Evolutionary conservation across 2,888 invertebrate genomes (phyloP), one percentile per base, ranked within the genome.

Genomic region (Chirona hameri): DNA sequence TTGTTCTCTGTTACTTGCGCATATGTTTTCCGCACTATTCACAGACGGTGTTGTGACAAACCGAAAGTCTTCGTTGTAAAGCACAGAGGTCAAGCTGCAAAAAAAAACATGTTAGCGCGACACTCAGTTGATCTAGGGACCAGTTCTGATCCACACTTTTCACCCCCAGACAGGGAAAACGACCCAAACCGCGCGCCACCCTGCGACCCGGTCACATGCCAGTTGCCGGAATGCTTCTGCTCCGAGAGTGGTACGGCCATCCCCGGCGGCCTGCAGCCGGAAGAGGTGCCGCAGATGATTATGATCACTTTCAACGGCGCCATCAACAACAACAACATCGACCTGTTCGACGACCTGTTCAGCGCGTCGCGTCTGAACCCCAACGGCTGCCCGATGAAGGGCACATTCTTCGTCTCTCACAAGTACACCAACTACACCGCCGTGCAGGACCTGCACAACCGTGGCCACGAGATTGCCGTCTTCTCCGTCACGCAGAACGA

Each of bases 311-410:
- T 97, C 88, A 96, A 97, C 87, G 96, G 96, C 87, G 96, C 96
- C 87, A 95, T 97, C 89, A 97, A 97, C 89, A 96, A 96, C 89
- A 96, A 97, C 90, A 97, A 97, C 89, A 96, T 96, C 87, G 96
- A 95, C 86, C 90, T 97, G 82, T 97, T 96, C 91, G 95, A 95
- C 88, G 95, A 96, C 87, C 95, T 97, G 85, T 96, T 97, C 90
- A 95, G 93, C 88, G 93, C 93, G 83, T 93, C 94, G 86, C 92
- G 96, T 85, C 95, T 94, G 89, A 97, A 97, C 87, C 96, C 96
- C 82, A 97, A 97, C 87, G 96, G 96, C 84, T 97, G 96, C 88
- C 94, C 95, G 88, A 95, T 97, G 89, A 96, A 95, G 89, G 93
- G 95, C 81, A 96, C 96, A 83, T 97, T 92, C 92, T 97, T 96